Conservation (phyloP, 1,140 invertebrate species). For the Pseudomyrmex concolor region DNA sequence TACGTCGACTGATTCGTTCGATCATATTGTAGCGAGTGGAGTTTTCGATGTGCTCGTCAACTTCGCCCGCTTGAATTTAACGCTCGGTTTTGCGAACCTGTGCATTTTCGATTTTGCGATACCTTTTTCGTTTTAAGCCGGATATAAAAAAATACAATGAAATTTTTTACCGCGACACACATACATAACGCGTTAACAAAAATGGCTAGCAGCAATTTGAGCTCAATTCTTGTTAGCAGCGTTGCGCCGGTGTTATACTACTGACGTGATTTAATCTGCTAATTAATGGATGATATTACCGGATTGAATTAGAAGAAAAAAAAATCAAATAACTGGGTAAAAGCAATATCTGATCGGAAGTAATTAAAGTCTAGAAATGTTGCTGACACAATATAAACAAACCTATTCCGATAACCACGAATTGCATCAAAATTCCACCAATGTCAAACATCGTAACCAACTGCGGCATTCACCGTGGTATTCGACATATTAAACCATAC, state of each 20-base stretch:
- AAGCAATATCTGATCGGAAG: too few relatives aligned
- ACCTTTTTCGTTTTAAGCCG: conserved; percentile 42
- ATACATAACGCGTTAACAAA: not conserved
- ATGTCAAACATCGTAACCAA: conserved; percentile 45
- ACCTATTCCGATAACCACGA: too few relatives aligned
- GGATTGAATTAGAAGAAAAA: not conserved
- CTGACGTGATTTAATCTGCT: not conserved
- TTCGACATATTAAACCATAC: conserved; percentile 56
- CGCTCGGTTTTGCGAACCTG: not conserved
- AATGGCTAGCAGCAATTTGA: conserved; percentile 2
- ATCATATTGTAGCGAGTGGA: not conserved
- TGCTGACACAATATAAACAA: too few relatives aligned
- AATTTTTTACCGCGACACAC: conserved; percentile 7
- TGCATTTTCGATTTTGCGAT: conserved; percentile 27
- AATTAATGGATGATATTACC: not conserved
- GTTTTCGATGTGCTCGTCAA: conserved; percentile 9
- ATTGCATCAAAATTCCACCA: conserved; percentile 44
- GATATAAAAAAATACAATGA: conserved; percentile 40
- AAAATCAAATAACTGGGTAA: too few relatives aligned
- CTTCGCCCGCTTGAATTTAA: not conserved
- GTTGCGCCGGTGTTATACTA: not conserved
- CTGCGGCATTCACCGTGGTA: conserved; percentile 35
- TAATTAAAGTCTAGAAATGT: too few relatives aligned
- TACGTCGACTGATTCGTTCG: conserved; percentile 11
- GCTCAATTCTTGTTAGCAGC: conserved; percentile 13